Conservation (phyloP, 2,797 vertebrate genomes). For the Eospalax fontanierii region DNA sequence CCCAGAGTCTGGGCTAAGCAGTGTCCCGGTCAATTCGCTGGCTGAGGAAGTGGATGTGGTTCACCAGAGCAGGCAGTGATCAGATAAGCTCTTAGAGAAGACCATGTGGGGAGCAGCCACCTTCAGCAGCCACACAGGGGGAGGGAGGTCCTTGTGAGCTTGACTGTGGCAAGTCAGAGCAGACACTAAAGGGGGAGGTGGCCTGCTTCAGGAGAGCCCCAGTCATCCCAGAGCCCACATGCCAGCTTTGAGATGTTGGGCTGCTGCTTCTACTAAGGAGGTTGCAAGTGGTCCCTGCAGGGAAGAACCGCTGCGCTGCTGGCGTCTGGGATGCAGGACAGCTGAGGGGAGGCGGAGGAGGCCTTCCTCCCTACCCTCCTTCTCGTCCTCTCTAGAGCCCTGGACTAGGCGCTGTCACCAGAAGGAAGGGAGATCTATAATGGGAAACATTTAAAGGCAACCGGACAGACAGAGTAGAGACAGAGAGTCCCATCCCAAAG, state of each 20-base stretch:
- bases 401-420: not conserved
- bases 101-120: accelerated
- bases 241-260: too few relatives aligned
- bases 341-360: not conserved
- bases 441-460: not conserved
- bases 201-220: not conserved
- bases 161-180: too few relatives aligned
- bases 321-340: not conserved
- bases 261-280: accelerated
- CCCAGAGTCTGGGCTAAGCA: too few relatives aligned
- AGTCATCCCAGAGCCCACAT: not conserved
- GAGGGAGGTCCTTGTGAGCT: not conserved
- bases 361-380: accelerated
- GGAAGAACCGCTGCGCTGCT: not conserved
- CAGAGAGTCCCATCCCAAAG: not conserved
- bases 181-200: too few relatives aligned
- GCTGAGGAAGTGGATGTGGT: too few relatives aligned
- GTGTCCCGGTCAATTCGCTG: too few relatives aligned
- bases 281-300: not conserved
- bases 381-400: not conserved
- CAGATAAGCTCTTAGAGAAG: not conserved
- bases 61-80: not conserved
- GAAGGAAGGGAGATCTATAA: not conserved
- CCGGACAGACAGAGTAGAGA: not conserved
- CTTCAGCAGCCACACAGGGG: not conserved